phyloP scores from a whole-genome alignment of 2,888 invertebrate species.

The Hydriomena furcata region DNA sequence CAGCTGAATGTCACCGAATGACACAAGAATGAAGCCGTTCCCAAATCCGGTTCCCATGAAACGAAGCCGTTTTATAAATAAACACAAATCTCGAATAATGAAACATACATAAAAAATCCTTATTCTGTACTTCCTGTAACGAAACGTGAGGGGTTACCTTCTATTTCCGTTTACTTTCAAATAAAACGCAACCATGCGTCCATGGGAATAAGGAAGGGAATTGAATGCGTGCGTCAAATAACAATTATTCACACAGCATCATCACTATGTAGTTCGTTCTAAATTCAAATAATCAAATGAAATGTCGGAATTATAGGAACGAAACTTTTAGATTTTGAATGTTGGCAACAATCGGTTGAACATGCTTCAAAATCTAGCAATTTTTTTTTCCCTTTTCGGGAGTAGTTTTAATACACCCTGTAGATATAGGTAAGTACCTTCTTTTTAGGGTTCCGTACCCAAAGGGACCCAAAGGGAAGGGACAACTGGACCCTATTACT shows the following conservation, averaged over 20 bases:
- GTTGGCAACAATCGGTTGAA: too few relatives aligned
- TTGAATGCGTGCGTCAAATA: slow-evolving; percentile 20
- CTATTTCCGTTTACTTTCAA: slow-evolving; percentile 28
- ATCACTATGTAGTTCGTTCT: slow-evolving; percentile 22
- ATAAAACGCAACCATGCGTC: slow-evolving; percentile 39
- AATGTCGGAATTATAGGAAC: slow-evolving; percentile 13
- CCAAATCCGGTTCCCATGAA: slow-evolving; percentile 45
- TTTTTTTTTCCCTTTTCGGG: too few relatives aligned
- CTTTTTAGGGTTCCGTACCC: too few relatives aligned
- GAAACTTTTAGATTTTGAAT: too few relatives aligned
- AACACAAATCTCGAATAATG: slow-evolving; percentile 66
- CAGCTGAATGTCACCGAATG: slow-evolving; percentile 22
- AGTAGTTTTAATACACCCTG: too few relatives aligned
- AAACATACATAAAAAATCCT: slow-evolving; percentile 72
- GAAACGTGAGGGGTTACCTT: slow-evolving; percentile 50
- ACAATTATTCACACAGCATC: slow-evolving; percentile 22
- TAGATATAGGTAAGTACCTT: too few relatives aligned
- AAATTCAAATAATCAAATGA: slow-evolving; percentile 28
- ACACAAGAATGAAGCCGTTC: slow-evolving; percentile 32
- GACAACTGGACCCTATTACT: too few relatives aligned
- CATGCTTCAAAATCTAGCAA: too few relatives aligned
- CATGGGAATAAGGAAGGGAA: slow-evolving; percentile 32
- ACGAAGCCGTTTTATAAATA: slow-evolving; percentile 57
- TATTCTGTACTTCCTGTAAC: slow-evolving; percentile 69
- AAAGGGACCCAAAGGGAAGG: too few relatives aligned